A percentile compares a stretch with the other conserved stretches of the same genome.
These are phyloP conservation scores for Heterohyrax brucei DNA, from an alignment of 2,797 vertebrate genomes.

Conservation along the genomic window DNA sequence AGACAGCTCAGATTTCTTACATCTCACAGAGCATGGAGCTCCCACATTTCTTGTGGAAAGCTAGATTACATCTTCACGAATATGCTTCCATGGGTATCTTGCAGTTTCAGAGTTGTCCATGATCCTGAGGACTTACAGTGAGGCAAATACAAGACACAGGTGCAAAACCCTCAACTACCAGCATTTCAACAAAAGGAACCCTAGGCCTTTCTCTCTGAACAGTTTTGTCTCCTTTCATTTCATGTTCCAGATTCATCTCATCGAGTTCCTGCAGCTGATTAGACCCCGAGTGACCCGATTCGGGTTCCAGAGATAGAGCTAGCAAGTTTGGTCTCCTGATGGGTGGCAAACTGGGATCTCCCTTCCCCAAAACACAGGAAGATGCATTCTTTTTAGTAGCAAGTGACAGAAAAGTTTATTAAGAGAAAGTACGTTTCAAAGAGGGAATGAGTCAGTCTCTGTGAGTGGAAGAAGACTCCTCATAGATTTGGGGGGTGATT, in stretches of 20 bases:
- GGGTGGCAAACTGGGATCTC: too few relatives aligned
- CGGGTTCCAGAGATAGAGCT: too few relatives aligned
- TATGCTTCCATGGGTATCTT: slow-evolving; percentile 58
- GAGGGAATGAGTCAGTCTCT: too few relatives aligned
- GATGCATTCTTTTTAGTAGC: too few relatives aligned
- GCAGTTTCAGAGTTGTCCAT: slow-evolving; percentile 64
- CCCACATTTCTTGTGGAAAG: neutral
- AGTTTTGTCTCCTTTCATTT: neutral
- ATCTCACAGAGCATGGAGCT: neutral
- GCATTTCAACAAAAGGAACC: slow-evolving; percentile 28
- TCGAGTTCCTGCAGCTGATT: too few relatives aligned
- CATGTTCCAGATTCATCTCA: neutral
- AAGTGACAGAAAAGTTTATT: too few relatives aligned
- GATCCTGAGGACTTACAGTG: slow-evolving; percentile 60
- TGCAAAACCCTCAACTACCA: slow-evolving; percentile 63
- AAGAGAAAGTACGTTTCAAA: too few relatives aligned
- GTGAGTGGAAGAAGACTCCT: too few relatives aligned
- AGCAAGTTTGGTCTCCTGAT: too few relatives aligned
- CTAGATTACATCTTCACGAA: slow-evolving; percentile 55
- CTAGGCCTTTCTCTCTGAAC: slow-evolving; percentile 6
- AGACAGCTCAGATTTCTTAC: slow-evolving; percentile 38
- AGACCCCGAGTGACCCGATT: too few relatives aligned
- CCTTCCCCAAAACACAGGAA: too few relatives aligned
- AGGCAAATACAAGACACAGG: slow-evolving; percentile 72
- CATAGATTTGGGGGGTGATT: too few relatives aligned